These are phyloP conservation scores for Pomacea maculata DNA, from an alignment of 1,140 invertebrate species.

Conservation along the genomic window DNA sequence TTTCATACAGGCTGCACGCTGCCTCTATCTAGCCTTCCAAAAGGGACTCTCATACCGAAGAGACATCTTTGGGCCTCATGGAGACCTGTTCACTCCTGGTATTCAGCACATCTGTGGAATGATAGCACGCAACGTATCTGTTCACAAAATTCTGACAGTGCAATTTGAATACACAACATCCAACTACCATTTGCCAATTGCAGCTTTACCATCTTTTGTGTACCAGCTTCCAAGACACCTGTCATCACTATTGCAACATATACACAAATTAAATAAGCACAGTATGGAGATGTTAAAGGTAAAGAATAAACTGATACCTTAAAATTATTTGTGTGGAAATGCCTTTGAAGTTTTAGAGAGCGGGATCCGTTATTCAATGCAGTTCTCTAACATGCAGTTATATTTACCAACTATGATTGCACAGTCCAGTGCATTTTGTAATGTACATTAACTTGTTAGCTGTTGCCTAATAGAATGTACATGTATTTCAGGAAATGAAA, in stretches of 20 bases:
- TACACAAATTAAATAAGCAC: constrained; percentile 1
- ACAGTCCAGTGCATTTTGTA: background rate
- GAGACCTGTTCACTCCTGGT: constrained; percentile 13
- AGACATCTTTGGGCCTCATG: background rate
- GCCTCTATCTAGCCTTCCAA: constrained; percentile 11
- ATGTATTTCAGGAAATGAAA: too few relatives aligned
- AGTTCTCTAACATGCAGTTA: background rate
- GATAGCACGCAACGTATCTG: background rate
- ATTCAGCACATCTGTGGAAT: constrained; percentile 14
- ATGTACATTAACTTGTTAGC: background rate
- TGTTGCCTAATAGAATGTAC: too few relatives aligned
- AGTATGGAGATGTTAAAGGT: constrained; percentile 11
- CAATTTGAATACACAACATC: background rate
- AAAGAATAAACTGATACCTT: too few relatives aligned
- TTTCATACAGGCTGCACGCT: constrained; percentile 1
- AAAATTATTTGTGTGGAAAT: background rate
- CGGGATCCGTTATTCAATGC: background rate
- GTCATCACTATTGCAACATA: background rate
- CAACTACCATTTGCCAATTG: background rate
- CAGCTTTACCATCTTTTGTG: background rate
- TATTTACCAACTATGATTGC: too few relatives aligned
- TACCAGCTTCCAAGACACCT: constrained; percentile 11
- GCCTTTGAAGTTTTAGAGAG: background rate
- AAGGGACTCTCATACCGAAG: background rate
- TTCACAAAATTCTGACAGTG: constrained; percentile 1